Conservation (phyloP, 2,113 vertebrate genomes). For the Toxotes jaculatrix region DNA sequence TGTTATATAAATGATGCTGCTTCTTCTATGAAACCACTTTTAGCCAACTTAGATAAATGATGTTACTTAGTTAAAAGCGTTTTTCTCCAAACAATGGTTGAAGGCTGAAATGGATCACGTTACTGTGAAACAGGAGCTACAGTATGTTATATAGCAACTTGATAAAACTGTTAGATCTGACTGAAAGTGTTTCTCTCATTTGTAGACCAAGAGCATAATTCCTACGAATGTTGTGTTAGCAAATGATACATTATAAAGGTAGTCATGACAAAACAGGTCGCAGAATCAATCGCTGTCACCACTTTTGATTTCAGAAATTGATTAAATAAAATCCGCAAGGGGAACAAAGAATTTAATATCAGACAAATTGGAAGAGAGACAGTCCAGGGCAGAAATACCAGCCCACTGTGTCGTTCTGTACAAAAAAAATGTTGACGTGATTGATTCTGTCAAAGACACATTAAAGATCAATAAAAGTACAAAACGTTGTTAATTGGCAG, state of each 20-base stretch:
- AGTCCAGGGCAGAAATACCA: neutral
- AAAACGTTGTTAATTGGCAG: neutral
- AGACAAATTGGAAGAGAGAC: neutral
- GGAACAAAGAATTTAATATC: neutral
- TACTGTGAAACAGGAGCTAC: too few relatives aligned
- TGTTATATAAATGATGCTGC: too few relatives aligned
- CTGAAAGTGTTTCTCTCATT: neutral
- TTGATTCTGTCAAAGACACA: neutral
- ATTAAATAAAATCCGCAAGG: neutral
- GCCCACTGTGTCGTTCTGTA: neutral
- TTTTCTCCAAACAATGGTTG: too few relatives aligned
- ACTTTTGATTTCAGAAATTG: neutral
- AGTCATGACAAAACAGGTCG: neutral
- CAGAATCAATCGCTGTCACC: neutral
- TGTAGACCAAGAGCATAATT: neutral
- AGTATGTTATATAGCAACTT: too few relatives aligned
- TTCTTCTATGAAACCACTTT: too few relatives aligned
- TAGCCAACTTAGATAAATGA: too few relatives aligned
- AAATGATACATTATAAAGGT: neutral
- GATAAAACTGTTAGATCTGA: too few relatives aligned
- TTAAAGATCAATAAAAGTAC: neutral
- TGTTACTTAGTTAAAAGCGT: too few relatives aligned
- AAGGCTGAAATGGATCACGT: too few relatives aligned
- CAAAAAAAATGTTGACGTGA: neutral
- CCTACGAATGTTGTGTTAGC: neutral